Evolutionary conservation across 2,797 vertebrate species (phyloP).

Genomic region (Hirundo rustica): DNA sequence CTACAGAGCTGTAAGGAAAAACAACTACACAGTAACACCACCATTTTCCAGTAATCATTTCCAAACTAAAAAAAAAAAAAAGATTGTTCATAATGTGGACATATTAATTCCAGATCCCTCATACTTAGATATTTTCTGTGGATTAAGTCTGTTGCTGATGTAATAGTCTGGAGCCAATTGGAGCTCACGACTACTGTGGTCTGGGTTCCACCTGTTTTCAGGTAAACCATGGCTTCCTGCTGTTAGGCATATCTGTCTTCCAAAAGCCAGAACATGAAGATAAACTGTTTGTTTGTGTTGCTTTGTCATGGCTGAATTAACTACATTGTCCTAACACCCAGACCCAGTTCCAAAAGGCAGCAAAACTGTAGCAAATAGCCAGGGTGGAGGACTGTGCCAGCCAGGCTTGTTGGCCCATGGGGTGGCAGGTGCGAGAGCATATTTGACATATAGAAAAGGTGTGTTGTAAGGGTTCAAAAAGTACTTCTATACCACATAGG

Average conservation of each 20-base stretch:
- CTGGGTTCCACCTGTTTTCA: neutral
- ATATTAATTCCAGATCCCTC: neutral
- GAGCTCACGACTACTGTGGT: neutral
- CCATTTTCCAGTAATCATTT: neutral
- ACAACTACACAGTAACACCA: neutral
- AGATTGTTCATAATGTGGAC: neutral
- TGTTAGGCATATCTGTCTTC: neutral
- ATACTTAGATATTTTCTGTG: neutral
- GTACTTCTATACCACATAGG: neutral
- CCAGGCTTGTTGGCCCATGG: neutral
- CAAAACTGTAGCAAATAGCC: neutral
- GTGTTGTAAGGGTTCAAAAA: neutral
- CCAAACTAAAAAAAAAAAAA: neutral
- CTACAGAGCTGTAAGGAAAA: neutral
- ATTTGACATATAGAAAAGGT: neutral
- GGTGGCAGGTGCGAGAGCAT: rapidly evolving
- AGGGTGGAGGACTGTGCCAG: neutral
- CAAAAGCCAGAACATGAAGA: neutral
- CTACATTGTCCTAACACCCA: neutral
- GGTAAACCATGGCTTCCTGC: neutral
- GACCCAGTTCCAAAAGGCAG: neutral
- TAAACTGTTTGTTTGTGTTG: neutral
- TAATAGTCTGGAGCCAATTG: neutral
- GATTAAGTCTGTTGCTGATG: neutral
- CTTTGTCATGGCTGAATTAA: neutral